Evolutionary conservation across 2,113 vertebrate genomes (phyloP), one percentile per base, ranked within the genome.

Genomic region (Chroicocephalus ridibundus): DNA sequence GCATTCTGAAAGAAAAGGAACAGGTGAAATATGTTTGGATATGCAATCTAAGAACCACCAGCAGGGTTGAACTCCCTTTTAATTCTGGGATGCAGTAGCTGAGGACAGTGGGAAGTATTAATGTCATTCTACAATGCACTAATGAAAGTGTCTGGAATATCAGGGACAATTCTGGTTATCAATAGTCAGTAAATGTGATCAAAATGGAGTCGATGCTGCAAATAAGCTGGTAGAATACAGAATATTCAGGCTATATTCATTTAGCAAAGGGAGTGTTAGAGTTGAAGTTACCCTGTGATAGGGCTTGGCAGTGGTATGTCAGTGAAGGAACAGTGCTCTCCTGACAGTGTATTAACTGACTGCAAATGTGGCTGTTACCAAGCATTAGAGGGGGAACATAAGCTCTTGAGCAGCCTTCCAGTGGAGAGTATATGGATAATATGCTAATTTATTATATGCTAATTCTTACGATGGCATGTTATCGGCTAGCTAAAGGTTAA

Each of bases 1-100:
- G 97, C 86, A 89, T 96, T 96, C 98, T 98, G 94, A 84, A 97
- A 97, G 47, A 80, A 94, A 97, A 88, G 3, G 10, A 83, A 66
- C 15, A 88, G 21, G 42, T 74, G 25, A 83, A 51, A 74, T 81
- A 49, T 49, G 47, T 89, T 75, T 90, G n/a, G 13, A 66, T 55
- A 20, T 21, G 40, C 31, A 44, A 31, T 46, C 29, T 29, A 66
- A 69, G 36, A 89, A 65, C 7, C 6, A 79, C 3, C 13, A 71
- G 34, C 18, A 61, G 34, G 0, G 2, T 15, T 78, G 49, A 87
- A 68, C 12, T 82, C 13, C 15, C 13, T 70, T 70, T 74, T 68
- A 42, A 55, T 76, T 46, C 57, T 22, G 10, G 31, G 22, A 70
- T 9, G 11, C 51, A 47, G 51, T 38, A 84, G 19, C 38, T 65